phyloP scores from a whole-genome alignment of 2,888 invertebrate species.

The Spodoptera exigua region DNA sequence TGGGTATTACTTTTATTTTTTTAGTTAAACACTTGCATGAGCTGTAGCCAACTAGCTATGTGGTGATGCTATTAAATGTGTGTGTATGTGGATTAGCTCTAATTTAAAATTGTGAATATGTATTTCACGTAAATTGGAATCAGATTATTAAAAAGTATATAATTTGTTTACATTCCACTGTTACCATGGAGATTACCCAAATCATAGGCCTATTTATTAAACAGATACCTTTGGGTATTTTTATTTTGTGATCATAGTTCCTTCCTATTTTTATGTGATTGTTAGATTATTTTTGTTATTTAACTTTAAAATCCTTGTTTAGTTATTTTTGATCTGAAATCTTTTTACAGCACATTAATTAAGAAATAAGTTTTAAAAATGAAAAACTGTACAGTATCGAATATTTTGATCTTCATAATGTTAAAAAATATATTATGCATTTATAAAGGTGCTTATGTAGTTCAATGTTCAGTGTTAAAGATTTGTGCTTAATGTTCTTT shows the following conservation, averaged over 20 bases:
- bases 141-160: conserved; percentile 28
- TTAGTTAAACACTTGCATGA: conserved; percentile 30
- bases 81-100: conserved; percentile 14
- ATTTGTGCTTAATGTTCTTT: conserved; percentile 24
- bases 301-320: conserved; percentile 41
- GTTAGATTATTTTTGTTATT: conserved; percentile 55
- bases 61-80: conserved; percentile 16
- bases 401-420: conserved; percentile 38
- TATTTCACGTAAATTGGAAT: conserved; percentile 13
- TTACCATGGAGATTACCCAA: conserved; percentile 20
- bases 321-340: conserved; percentile 41
- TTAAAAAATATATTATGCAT: conserved; percentile 34
- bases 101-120: conserved; percentile 6
- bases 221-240: conserved; percentile 59
- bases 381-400: conserved; percentile 26
- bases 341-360: conserved; percentile 43
- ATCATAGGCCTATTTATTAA: conserved; percentile 11
- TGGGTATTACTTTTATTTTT: conserved; percentile 51
- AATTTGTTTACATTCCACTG: conserved; percentile 50
- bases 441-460: conserved; percentile 40
- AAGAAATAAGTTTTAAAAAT: conserved; percentile 29
- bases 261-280: conserved; percentile 53
- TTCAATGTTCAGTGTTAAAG: conserved; percentile 26
- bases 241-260: conserved; percentile 59
- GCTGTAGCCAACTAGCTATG: conserved; percentile 28